These are phyloP conservation scores for Macrosoma leucophasiata DNA, from an alignment of 2,888 invertebrate species.

Conservation along the genomic window DNA sequence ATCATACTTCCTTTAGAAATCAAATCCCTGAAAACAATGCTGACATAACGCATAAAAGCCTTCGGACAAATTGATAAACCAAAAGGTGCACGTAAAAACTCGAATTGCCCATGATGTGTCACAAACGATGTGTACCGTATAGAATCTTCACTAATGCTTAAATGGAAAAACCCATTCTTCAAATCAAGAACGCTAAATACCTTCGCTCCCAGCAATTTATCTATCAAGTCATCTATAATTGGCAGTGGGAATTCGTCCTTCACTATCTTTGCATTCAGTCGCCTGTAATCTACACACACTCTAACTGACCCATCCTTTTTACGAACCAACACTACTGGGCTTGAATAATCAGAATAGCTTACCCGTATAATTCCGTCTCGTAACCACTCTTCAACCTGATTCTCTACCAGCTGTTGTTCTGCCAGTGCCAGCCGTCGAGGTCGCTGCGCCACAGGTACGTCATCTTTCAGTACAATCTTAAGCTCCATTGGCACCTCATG, in stretches of 20 bases:
- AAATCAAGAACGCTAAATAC: slow-evolving; percentile 29
- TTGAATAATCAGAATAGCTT: slow-evolving; percentile 23
- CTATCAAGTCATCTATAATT: slow-evolving; percentile 39
- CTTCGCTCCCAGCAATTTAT: slow-evolving; percentile 34
- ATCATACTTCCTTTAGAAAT: too few relatives aligned
- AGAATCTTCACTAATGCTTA: slow-evolving; percentile 28
- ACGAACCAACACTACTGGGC: slow-evolving; percentile 21
- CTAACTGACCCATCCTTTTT: slow-evolving; percentile 23
- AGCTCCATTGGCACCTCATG: slow-evolving; percentile 22
- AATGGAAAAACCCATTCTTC: slow-evolving; percentile 41
- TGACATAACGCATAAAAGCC: too few relatives aligned
- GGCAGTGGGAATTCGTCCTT: too few relatives aligned
- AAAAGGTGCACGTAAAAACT: slow-evolving; percentile 38
- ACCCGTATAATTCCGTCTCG: slow-evolving; percentile 4
- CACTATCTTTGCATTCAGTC: too few relatives aligned
- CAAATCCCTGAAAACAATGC: too few relatives aligned
- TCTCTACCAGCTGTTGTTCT: slow-evolving; percentile 14
- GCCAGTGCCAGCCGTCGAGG: slow-evolving; percentile 14
- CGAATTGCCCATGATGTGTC: slow-evolving; percentile 39
- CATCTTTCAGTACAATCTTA: slow-evolving; percentile 24
- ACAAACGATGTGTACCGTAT: slow-evolving; percentile 42
- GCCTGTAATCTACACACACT: slow-evolving; percentile 42
- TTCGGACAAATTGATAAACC: too few relatives aligned
- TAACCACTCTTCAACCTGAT: slow-evolving; percentile 11
- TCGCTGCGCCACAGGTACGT: slow-evolving; percentile 23